phyloP scores from a whole-genome alignment of 2,797 vertebrate genomes.

The Cryptoprocta ferox region DNA sequence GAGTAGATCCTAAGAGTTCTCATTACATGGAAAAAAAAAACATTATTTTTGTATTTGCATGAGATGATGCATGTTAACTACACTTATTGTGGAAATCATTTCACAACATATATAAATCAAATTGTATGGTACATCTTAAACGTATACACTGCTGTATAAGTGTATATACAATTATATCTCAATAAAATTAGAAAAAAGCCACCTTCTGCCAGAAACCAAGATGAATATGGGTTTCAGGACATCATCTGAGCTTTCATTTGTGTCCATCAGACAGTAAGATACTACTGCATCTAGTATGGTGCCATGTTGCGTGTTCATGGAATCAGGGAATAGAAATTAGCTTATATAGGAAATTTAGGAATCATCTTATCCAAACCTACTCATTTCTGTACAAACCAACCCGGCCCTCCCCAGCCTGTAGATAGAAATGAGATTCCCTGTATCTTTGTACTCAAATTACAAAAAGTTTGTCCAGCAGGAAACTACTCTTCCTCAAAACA shows the following conservation, averaged over 20 bases:
- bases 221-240: not conserved
- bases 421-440: constrained; percentile 17
- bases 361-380: not conserved
- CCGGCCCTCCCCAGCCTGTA: not conserved
- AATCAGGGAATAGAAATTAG: not conserved
- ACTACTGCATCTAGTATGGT: not conserved
- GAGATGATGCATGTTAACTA: not conserved
- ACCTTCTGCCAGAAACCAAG: not conserved
- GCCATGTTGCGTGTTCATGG: not conserved
- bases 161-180: not conserved
- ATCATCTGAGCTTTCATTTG: constrained; percentile 16
- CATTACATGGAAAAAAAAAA: not conserved
- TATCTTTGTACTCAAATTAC: not conserved
- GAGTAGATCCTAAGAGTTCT: not conserved
- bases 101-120: not conserved
- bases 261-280: not conserved
- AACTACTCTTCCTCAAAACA: not conserved
- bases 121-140: not conserved
- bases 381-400: not conserved
- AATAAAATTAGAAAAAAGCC: not conserved
- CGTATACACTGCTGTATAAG: not conserved
- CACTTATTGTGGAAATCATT: not conserved
- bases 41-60: not conserved
- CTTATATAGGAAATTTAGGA: not conserved
- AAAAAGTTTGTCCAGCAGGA: not conserved